A percentile compares a stretch with the other conserved stretches of the same genome.
Conservation (phyloP, 2,888 invertebrate species). For the Hydrotaea cyrtoneurina region DNA sequence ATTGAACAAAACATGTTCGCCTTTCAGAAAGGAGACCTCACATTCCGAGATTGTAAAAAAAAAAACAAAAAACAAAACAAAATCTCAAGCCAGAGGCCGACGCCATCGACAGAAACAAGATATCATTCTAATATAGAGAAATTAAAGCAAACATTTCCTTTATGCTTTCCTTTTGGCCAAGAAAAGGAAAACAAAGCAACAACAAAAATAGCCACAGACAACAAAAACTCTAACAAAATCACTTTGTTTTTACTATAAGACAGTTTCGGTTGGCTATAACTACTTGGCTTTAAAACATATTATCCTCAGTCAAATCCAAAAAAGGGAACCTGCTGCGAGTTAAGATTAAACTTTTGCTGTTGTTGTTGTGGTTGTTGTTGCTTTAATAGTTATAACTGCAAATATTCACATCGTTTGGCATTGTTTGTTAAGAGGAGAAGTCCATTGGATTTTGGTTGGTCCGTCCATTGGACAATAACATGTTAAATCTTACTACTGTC, state of each 20-base stretch:
- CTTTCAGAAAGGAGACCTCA: constrained; percentile 20
- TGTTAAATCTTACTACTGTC: constrained; percentile 66
- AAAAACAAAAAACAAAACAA: too few relatives aligned
- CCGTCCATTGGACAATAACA: constrained; percentile 62
- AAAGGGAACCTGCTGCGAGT: constrained; percentile 74
- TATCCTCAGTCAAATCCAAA: constrained; percentile 69
- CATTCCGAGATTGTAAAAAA: constrained; percentile 20
- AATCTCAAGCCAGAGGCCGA: neutral
- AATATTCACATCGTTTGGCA: constrained; percentile 52
- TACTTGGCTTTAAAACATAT: constrained; percentile 24
- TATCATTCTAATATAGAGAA: constrained; percentile 41
- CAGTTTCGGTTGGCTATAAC: neutral
- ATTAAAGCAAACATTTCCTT: constrained; percentile 40
- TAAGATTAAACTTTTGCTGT: constrained; percentile 57
- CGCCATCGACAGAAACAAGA: constrained; percentile 12
- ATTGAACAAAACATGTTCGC: too few relatives aligned
- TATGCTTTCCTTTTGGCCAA: constrained; percentile 27
- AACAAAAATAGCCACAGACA: neutral
- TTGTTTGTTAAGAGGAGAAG: neutral
- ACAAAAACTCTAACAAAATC: constrained; percentile 23
- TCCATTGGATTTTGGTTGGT: constrained; percentile 37
- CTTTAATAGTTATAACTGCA: constrained; percentile 51
- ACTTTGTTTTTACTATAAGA: constrained; percentile 1
- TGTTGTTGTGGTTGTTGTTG: constrained; percentile 34
- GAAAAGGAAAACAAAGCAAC: neutral